Evolutionary conservation across 2,113 vertebrate species (phyloP).

Genomic region (Ascaphus truei): DNA sequence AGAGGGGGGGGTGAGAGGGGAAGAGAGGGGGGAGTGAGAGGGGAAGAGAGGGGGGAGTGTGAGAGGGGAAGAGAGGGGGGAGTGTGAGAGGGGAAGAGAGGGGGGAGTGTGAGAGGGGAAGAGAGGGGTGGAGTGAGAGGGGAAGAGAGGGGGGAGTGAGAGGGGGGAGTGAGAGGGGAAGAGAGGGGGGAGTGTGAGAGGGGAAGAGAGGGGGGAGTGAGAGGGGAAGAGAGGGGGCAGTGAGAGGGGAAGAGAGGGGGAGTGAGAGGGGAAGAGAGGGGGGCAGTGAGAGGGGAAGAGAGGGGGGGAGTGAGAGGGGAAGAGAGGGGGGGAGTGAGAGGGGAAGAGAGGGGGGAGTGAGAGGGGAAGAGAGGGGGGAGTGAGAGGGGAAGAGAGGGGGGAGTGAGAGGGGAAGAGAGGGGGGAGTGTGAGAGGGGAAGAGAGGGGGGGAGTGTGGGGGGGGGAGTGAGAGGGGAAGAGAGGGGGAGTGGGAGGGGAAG

Average conservation of each 20-base stretch:
- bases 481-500: too few species aligned
- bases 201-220: too few species aligned
- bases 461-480: too few species aligned
- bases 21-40: neutral
- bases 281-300: neutral
- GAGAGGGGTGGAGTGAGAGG: neutral
- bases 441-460: too few species aligned
- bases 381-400: neutral
- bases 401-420: too few species aligned
- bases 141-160: neutral
- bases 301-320: too few species aligned
- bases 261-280: too few species aligned
- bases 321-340: neutral
- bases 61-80: neutral
- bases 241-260: neutral
- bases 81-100: neutral
- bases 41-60: neutral
- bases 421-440: too few species aligned
- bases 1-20: neutral
- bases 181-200: neutral
- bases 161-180: neutral
- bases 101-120: neutral
- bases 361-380: neutral
- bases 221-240: neutral
- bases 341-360: neutral